Evolutionary conservation across 2,797 vertebrate genomes (phyloP).

Genomic region (Galago senegalensis): DNA sequence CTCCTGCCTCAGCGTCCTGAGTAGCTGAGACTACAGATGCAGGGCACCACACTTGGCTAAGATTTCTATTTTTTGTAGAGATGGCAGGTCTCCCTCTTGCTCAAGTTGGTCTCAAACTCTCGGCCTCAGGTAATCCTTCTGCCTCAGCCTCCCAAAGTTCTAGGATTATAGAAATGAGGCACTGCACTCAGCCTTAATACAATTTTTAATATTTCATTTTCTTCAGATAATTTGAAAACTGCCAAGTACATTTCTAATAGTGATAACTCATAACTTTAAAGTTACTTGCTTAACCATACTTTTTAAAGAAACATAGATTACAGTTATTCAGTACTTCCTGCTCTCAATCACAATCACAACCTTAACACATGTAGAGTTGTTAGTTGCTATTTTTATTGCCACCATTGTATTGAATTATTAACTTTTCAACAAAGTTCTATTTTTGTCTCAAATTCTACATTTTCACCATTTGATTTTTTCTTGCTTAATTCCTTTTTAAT

Average conservation of each 20-base stretch:
- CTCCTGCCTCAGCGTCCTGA: no score
- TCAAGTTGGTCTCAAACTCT: no score
- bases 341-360: background rate
- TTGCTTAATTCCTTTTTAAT: background rate
- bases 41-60: no score
- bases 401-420: slow-evolving; percentile 47
- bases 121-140: no score
- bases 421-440: slow-evolving; percentile 12
- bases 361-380: background rate
- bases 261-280: slow-evolving; percentile 19
- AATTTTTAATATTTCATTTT: slow-evolving; percentile 31
- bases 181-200: no score
- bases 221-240: slow-evolving; percentile 45
- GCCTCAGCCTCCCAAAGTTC: no score
- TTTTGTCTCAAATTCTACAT: background rate
- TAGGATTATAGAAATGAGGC: no score
- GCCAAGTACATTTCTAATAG: background rate
- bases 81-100: no score
- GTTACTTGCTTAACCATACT: background rate
- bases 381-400: slow-evolving; percentile 44
- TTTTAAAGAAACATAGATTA: background rate
- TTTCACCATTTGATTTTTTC: background rate
- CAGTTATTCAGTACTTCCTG: slow-evolving; percentile 47
- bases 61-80: no score
- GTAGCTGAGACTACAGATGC: no score